A percentile compares a stretch with the other conserved stretches of the same genome.
These are phyloP conservation scores for Ophion costatus DNA, from an alignment of 2,888 invertebrate genomes.

Conservation along the genomic window DNA sequence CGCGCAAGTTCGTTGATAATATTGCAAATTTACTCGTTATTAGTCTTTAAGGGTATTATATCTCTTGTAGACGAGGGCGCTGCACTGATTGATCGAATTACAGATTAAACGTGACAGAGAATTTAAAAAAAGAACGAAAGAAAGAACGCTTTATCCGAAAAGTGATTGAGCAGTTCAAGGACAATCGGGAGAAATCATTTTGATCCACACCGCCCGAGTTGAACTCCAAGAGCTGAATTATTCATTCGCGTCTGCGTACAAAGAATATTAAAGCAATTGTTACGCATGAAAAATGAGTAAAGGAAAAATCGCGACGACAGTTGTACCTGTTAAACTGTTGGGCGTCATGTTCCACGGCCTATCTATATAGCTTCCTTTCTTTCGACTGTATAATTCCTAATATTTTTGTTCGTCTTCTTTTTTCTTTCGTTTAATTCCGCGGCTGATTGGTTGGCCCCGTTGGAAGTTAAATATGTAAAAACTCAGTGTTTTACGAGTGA, in stretches of 20 bases:
- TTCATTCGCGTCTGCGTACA: background rate
- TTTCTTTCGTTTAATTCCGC: slow-evolving; percentile 1
- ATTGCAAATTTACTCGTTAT: slow-evolving; percentile 75
- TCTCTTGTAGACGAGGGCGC: slow-evolving; percentile 54
- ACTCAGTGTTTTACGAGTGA: slow-evolving; percentile 70
- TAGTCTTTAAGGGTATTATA: slow-evolving; percentile 64
- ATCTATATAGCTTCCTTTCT: slow-evolving; percentile 34
- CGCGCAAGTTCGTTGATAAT: slow-evolving; percentile 72
- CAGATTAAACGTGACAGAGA: slow-evolving; percentile 41
- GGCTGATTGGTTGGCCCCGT: slow-evolving; percentile 14
- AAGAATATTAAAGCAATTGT: slow-evolving; percentile 42
- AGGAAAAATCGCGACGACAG: slow-evolving; percentile 45
- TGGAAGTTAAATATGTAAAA: slow-evolving; percentile 35
- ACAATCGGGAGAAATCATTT: slow-evolving; percentile 25
- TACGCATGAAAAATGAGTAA: slow-evolving; percentile 34
- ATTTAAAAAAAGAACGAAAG: slow-evolving; percentile 21
- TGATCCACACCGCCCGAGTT: slow-evolving; percentile 3
- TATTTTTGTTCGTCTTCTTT: background rate
- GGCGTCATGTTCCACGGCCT: slow-evolving; percentile 60
- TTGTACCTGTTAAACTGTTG: slow-evolving; percentile 61
- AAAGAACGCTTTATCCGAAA: slow-evolving; percentile 32
- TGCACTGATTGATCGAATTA: slow-evolving; percentile 42
- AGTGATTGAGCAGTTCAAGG: slow-evolving; percentile 40
- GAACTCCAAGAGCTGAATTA: slow-evolving; percentile 23
- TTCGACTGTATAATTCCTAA: slow-evolving; percentile 44